These are phyloP conservation scores for Gymnarchus niloticus DNA, from an alignment of 2,113 vertebrate genomes.

Conservation along the genomic window DNA sequence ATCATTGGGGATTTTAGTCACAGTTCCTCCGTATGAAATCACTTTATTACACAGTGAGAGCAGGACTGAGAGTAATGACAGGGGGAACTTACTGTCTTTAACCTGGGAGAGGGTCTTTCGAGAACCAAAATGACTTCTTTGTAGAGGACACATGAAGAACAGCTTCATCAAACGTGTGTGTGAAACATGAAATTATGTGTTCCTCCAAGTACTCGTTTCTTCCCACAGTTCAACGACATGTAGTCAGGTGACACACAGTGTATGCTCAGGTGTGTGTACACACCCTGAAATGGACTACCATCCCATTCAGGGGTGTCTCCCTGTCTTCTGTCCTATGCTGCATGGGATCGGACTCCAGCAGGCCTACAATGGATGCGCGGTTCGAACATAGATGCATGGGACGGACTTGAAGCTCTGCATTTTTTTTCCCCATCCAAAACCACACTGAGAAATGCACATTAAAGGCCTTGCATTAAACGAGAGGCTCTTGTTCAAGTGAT, in stretches of 20 bases:
- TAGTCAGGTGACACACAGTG: not conserved
- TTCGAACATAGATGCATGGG: not conserved
- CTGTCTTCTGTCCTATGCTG: not conserved
- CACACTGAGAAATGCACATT: not conserved
- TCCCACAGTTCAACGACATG: too few relatives aligned
- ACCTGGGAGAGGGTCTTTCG: not conserved
- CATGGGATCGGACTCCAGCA: not conserved
- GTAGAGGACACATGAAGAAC: not conserved
- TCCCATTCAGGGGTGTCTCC: not conserved
- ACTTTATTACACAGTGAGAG: not conserved
- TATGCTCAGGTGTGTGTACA: not conserved
- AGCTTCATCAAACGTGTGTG: not conserved
- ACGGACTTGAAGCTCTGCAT: not conserved
- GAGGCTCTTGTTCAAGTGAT: constrained; percentile 8
- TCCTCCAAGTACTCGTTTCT: too few relatives aligned
- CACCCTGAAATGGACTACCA: not conserved
- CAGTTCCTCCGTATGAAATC: not conserved
- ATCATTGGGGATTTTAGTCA: not conserved
- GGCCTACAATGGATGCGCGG: not conserved
- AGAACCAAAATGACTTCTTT: not conserved
- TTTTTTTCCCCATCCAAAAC: not conserved
- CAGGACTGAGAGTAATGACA: not conserved
- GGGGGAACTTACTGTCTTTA: not conserved
- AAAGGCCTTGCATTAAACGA: not conserved
- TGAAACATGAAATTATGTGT: not conserved